Percentiles rank a stretch among this genome's conserved stretches.
These are phyloP conservation scores for Cyanocitta stelleri DNA, from an alignment of 2,113 vertebrate species.

Conservation along the genomic window DNA sequence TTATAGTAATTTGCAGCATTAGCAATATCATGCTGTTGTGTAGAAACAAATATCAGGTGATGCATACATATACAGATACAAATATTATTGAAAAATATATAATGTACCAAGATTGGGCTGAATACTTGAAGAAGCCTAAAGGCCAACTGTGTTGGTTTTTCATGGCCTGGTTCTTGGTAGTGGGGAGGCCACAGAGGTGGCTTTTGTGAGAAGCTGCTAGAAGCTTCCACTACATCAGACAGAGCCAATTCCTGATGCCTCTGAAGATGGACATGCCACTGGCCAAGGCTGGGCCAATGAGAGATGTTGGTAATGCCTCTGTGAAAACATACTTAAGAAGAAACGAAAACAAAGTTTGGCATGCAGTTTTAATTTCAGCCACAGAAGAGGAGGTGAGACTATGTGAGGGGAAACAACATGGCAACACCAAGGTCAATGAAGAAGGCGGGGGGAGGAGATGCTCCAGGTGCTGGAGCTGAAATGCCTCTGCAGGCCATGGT, in stretches of 20 bases:
- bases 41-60: background rate
- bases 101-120: background rate
- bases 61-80: background rate
- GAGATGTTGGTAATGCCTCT: accelerated
- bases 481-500: accelerated
- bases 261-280: background rate
- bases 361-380: background rate
- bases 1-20: background rate
- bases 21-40: background rate
- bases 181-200: accelerated
- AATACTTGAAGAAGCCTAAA: background rate
- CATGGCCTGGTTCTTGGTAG: background rate
- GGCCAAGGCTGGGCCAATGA: too few species aligned
- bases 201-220: background rate
- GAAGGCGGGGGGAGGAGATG: background rate
- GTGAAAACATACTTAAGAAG: too few species aligned
- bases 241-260: background rate
- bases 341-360: background rate
- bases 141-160: background rate
- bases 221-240: accelerated
- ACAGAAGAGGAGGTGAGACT: background rate
- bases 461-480: accelerated
- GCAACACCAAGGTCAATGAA: too few species aligned
- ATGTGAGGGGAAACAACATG: background rate
- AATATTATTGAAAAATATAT: background rate